Conservation (phyloP, 2,797 vertebrate species). For the Galago senegalensis region DNA sequence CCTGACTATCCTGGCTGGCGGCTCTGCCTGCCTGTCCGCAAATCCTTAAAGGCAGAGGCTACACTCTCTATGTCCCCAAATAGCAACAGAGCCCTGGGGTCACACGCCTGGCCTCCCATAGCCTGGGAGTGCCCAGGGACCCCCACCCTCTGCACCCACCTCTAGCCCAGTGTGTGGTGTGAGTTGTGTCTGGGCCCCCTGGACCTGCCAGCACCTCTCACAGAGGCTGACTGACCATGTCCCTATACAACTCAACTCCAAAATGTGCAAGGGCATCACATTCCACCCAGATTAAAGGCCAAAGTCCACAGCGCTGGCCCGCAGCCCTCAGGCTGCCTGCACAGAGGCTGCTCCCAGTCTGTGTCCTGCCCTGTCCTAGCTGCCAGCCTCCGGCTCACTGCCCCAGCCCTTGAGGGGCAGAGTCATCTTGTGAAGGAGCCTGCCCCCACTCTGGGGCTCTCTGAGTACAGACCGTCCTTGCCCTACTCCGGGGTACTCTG, state of each 20-base stretch:
- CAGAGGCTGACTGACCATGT: background rate
- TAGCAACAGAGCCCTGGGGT: background rate
- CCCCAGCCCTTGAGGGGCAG: accelerated
- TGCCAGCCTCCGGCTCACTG: background rate
- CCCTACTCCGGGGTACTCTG: no score
- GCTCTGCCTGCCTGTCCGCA: accelerated
- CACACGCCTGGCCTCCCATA: background rate
- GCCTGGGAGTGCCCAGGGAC: background rate
- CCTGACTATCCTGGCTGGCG: background rate
- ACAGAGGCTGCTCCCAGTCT: accelerated
- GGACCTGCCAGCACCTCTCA: accelerated
- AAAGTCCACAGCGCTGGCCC: accelerated
- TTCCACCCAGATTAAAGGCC: background rate
- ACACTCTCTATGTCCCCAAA: background rate
- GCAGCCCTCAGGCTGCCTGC: accelerated
- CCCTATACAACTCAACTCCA: background rate
- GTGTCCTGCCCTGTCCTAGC: accelerated
- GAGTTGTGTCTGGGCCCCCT: background rate
- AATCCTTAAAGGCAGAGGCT: background rate
- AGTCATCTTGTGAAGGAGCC: background rate
- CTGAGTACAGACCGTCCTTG: no score
- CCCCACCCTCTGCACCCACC: background rate
- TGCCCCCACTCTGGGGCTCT: background rate
- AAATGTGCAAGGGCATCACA: background rate
- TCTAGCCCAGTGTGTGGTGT: background rate